A percentile compares a stretch with the other conserved stretches of the same genome.
phyloP scores from a whole-genome alignment of 37 sponge, comb jelly and placozoan species.

The Eunapius fragilis region DNA sequence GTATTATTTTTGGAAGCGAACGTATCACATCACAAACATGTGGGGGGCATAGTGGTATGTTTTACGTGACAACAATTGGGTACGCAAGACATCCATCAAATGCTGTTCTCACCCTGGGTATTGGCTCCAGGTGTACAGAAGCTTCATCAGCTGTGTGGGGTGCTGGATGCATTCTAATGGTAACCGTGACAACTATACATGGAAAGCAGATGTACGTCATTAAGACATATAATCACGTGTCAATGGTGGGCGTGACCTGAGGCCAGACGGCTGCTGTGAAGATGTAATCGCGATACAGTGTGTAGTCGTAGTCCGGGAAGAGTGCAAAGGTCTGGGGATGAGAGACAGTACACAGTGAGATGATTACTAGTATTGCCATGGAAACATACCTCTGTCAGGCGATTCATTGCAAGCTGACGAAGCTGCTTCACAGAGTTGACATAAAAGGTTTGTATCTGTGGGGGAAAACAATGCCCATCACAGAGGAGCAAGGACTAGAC shows the following conservation, averaged over 20 bases:
- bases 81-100: neutral
- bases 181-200: constrained; percentile 49
- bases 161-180: constrained; percentile 73
- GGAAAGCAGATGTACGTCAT: neutral
- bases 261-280: constrained; percentile 77
- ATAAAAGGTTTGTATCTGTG: constrained; percentile 51
- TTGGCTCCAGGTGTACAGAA: constrained; percentile 63
- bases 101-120: constrained; percentile 33
- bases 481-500: neutral
- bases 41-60: too few species aligned
- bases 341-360: neutral
- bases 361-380: neutral
- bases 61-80: too few species aligned
- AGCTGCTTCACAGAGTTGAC: constrained; percentile 51
- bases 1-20: too few species aligned
- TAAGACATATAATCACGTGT: neutral
- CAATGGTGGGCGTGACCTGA: constrained; percentile 33
- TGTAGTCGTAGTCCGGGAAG: constrained; percentile 54
- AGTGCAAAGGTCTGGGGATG: neutral
- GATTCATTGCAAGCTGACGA: constrained; percentile 52
- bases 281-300: constrained; percentile 27
- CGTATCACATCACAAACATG: too few species aligned
- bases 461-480: neutral
- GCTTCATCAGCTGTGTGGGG: constrained; percentile 80
- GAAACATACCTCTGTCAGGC: constrained; percentile 53